A percentile compares a stretch with the other conserved stretches of the same genome.
These are phyloP conservation scores for Bellardia bayeri DNA, from an alignment of 2,888 invertebrate genomes.

Conservation along the genomic window DNA sequence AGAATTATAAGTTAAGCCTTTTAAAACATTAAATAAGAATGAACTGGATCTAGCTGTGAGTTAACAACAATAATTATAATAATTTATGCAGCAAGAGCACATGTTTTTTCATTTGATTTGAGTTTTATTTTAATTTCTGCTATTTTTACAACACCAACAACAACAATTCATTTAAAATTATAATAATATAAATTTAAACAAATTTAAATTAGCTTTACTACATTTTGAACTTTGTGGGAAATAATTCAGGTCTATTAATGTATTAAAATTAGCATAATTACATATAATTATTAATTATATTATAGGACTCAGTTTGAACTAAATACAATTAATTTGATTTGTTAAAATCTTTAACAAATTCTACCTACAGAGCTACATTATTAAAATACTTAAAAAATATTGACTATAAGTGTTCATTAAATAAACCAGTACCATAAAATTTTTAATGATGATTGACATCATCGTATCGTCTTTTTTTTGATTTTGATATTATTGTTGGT, in stretches of 20 bases:
- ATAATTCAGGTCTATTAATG: background rate
- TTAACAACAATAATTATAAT: background rate
- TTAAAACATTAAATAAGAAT: background rate
- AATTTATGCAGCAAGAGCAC: slow-evolving; percentile 11
- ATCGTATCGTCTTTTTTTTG: slow-evolving; percentile 23
- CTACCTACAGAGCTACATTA: background rate
- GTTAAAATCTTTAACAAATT: background rate
- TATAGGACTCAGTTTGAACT: slow-evolving; percentile 4
- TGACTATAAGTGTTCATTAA: slow-evolving; percentile 12
- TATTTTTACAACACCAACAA: background rate
- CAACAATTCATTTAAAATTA: slow-evolving; percentile 19
- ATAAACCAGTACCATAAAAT: slow-evolving; percentile 62
- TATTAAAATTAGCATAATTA: slow-evolving; percentile 5
- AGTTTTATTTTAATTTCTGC: background rate
- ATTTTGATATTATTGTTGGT: background rate
- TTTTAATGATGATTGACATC: slow-evolving; percentile 43
- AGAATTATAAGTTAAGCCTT: background rate
- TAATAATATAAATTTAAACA: slow-evolving; percentile 10
- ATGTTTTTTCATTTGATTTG: background rate
- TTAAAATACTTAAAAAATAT: background rate
- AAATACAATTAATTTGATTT: slow-evolving; percentile 38
- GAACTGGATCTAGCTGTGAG: background rate
- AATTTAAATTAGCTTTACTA: slow-evolving; percentile 4
- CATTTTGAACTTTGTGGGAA: background rate
- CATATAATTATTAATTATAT: background rate